A percentile compares a stretch with the other conserved stretches of the same genome.
These are phyloP conservation scores for Heterohyrax brucei DNA, from an alignment of 2,797 vertebrate species.

Conservation along the genomic window DNA sequence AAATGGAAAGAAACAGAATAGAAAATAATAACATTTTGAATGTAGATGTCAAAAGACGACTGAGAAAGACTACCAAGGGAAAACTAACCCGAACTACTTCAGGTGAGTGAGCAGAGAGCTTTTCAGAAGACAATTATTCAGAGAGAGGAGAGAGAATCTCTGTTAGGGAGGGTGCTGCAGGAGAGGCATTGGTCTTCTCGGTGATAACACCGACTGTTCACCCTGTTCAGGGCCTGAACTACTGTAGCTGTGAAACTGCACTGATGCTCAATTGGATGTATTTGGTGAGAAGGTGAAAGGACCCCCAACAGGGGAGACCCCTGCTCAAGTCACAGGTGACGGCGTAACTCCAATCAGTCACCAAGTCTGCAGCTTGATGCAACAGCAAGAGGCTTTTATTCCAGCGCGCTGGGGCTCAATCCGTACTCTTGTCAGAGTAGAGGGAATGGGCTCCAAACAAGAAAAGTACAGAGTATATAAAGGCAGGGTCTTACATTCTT, in stretches of 20 bases:
- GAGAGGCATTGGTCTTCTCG: background rate
- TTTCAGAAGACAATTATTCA: background rate
- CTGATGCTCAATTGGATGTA: slow-evolving; percentile 46
- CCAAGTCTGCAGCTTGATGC: too few relatives aligned
- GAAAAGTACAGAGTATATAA: too few relatives aligned
- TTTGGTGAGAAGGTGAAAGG: slow-evolving; percentile 66
- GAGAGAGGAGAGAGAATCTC: background rate
- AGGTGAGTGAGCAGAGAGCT: background rate
- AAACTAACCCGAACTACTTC: background rate
- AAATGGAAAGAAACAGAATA: background rate
- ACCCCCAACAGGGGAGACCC: too few relatives aligned
- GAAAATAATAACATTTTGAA: background rate
- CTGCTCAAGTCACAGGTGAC: too few relatives aligned
- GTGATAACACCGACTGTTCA: background rate
- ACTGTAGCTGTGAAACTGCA: background rate
- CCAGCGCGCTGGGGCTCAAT: too few relatives aligned
- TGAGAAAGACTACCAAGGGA: slow-evolving; percentile 2
- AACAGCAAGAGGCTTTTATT: too few relatives aligned
- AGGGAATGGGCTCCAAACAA: too few relatives aligned
- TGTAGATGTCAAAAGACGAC: background rate
- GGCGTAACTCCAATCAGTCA: too few relatives aligned
- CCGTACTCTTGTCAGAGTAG: too few relatives aligned
- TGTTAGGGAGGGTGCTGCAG: background rate
- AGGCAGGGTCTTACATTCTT: too few relatives aligned
- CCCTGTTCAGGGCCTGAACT: background rate